Base-by-base conservation (phyloP, 2,797 vertebrate species). In the Xiphophorus birchmanni region DNA sequence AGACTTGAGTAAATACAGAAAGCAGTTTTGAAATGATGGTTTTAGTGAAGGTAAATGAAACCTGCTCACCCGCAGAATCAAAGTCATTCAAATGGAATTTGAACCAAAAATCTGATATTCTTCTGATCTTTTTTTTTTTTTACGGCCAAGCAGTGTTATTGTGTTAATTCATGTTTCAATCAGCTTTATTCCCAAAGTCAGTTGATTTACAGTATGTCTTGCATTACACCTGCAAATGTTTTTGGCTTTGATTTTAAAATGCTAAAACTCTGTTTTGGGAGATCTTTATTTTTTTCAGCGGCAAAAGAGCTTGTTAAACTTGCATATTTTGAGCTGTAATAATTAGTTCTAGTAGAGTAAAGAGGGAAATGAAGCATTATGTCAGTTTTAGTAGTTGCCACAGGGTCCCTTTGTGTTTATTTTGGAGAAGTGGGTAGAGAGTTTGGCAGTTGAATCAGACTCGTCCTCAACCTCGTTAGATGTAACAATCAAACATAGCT, bases 311-410 rank as follows among this genome's bases (percentile, higher is more conserved):
- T 67, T 37, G 37, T 40, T 42, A n/a, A 26, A 44, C 67, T 44
- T 44, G 37, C 10, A 44, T 71, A 11, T 71, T 26, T 71, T 26
- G 40, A n/a, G 10, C 23, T 44, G 13, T 44, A n/a, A 44, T 71
- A 13, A 15, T 44, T 71, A 13, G 10, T 44, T 5, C 2, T n/a
- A 42, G 26, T 6, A 0, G 67, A 44, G 40, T 44, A 44, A 44
- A 71, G 40, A 71, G 11, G 67, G 40, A 71, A 71, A 71, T 71
- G 67, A 71, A 71, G 67, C 40, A n/a, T 26, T 69, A n/a, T 71
- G 67, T 23, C 40, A 71, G 67, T 44, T n/a, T 44, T 44, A 44
- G 23, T 71, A 44, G 67, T 26, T 71, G 40, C 12, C 40, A n/a
- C 11, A 5, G 11, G 10, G 23, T 69, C 37, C 35, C 65, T 44